Evolutionary conservation across 2,797 vertebrate species (phyloP), one percentile per base, ranked within the genome.

Genomic region (Vespertilio murinus): DNA sequence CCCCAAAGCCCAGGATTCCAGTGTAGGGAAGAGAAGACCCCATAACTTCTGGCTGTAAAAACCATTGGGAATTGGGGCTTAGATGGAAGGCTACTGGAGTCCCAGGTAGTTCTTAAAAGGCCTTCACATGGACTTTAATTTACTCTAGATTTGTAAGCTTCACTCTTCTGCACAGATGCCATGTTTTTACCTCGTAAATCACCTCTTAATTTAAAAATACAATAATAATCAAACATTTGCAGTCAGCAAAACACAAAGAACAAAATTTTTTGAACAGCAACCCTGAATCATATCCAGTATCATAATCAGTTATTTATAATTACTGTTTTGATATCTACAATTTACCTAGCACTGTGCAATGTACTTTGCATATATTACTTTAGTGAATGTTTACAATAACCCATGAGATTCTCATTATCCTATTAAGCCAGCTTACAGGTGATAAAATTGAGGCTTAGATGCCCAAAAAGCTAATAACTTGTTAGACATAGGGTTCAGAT

Each of bases 111-210:
- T 67, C n/a, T 67, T 67, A 67, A 67, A 64, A n/a, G n/a, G n/a
- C n/a, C n/a, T 11, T 28, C n/a, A 65, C 30, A 33, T 65, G n/a
- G 8, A 64, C n/a, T 67, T 35, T 67, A 8, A 35, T 13, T 73
- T 5, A 91, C 83, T 92, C 93, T 78, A 94, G 93, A 95, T 92
- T 97, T 96, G 91, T 95, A 96, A 86, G 91, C 79, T 91, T 94
- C 91, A 93, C 35, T 92, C 56, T 49, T 92, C 45, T 89, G 18
- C 77, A 91, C 88, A 90, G 45, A 93, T 54, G 67, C 47, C 65
- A 83, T 69, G 61, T 86, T 95, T 94, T 96, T 74, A 47, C 74
- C 78, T 88, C 33, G 6, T 87, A 88, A 83, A 93, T 96, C 89
- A 96, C 75, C 78, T 91, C 90, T 90, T 95, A 93, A 95, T 96